Evolutionary conservation across 1,140 invertebrate species (phyloP).

Genomic region (Panagrolaimus sp.): DNA sequence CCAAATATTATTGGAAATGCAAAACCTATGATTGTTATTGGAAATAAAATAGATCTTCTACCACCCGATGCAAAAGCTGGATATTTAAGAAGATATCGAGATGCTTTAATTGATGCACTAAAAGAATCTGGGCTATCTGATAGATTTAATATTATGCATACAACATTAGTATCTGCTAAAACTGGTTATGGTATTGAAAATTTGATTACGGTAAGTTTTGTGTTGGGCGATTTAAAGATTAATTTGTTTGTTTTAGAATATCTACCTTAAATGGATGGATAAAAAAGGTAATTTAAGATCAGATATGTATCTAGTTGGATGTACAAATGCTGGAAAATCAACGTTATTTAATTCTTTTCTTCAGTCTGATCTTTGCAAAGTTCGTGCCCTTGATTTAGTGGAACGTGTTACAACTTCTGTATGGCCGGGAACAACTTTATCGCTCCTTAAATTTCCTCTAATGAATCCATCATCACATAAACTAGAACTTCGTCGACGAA

Average conservation of each 20-base stretch:
- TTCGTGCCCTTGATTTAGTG: slow-evolving; percentile 72
- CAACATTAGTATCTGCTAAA: slow-evolving; percentile 77
- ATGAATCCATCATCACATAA: slow-evolving; percentile 59
- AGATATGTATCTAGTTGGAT: slow-evolving; percentile 83
- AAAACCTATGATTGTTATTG: slow-evolving; percentile 57
- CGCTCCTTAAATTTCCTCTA: slow-evolving; percentile 72
- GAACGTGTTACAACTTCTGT: slow-evolving; percentile 80
- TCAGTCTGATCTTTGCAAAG: slow-evolving; percentile 85
- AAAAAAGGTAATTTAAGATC: slow-evolving; percentile 52
- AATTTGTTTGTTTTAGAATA: slow-evolving; percentile 47
- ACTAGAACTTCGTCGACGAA: slow-evolving; percentile 54
- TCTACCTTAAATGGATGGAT: slow-evolving; percentile 51
- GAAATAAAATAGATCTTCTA: slow-evolving; percentile 88
- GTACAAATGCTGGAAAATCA: slow-evolving; percentile 93
- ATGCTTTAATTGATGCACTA: slow-evolving; percentile 64
- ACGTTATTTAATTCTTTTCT: slow-evolving; percentile 84
- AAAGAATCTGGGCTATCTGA: slow-evolving; percentile 65
- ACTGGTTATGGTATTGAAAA: slow-evolving; percentile 90
- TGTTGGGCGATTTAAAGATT: too few relatives aligned
- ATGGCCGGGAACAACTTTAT: slow-evolving; percentile 89
- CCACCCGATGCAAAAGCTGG: slow-evolving; percentile 69
- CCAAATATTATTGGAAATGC: slow-evolving; percentile 56
- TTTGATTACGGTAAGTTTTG: slow-evolving; percentile 69
- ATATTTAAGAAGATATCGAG: slow-evolving; percentile 70
- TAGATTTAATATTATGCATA: slow-evolving; percentile 69